Percentiles rank a stretch among this genome's conserved stretches.
These are phyloP conservation scores for Circaetus gallicus DNA, from an alignment of 2,113 vertebrate genomes.

Conservation along the genomic window DNA sequence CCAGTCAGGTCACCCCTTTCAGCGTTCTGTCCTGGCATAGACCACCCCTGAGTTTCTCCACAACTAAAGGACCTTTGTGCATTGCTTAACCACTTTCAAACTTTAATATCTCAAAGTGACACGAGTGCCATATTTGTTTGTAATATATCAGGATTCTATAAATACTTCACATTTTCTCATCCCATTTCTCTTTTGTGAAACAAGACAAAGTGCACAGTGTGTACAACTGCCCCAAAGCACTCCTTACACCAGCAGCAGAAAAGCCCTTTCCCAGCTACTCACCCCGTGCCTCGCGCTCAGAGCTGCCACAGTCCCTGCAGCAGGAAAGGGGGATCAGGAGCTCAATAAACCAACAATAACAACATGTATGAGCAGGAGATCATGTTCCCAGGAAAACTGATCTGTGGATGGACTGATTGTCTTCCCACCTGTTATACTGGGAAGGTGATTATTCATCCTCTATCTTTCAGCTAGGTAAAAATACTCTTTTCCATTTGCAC, in stretches of 20 bases:
- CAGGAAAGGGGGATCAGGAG: background rate
- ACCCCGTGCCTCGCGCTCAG: accelerated
- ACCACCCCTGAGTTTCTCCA: background rate
- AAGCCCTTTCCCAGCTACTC: background rate
- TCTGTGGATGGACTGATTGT: background rate
- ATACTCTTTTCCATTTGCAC: background rate
- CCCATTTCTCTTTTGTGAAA: background rate
- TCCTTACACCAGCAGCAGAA: background rate
- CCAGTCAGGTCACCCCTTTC: background rate
- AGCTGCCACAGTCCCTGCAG: background rate
- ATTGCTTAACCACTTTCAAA: background rate
- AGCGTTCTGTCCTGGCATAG: background rate
- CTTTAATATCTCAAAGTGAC: background rate
- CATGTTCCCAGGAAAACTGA: background rate
- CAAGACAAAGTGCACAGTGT: background rate
- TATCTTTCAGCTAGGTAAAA: background rate
- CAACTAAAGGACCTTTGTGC: background rate
- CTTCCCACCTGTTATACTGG: background rate
- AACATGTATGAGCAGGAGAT: background rate
- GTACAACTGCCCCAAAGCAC: background rate
- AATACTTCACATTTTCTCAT: background rate
- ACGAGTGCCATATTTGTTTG: background rate
- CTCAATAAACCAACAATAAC: background rate
- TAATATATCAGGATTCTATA: background rate
- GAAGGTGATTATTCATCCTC: background rate